These are phyloP conservation scores for Verasper variegatus DNA, from an alignment of 2,113 vertebrate genomes.

Conservation along the genomic window DNA sequence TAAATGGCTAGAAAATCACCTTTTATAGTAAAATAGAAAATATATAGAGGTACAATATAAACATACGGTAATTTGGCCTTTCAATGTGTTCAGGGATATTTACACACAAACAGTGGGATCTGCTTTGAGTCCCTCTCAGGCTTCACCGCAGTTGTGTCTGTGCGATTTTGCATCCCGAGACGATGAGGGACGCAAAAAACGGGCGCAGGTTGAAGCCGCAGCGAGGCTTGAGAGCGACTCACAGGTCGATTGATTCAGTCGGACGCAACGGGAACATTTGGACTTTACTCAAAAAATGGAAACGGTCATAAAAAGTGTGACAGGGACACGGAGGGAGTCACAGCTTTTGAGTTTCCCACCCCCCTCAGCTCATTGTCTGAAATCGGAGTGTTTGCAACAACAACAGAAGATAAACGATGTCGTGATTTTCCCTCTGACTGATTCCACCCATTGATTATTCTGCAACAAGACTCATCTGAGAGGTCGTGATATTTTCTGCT, in stretches of 20 bases:
- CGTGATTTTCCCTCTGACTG: neutral
- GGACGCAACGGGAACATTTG: conserved; percentile 3
- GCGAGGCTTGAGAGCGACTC: conserved; percentile 15
- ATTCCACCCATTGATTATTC: neutral
- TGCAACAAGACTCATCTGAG: neutral
- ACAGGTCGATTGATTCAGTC: conserved; percentile 17
- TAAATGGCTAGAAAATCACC: conserved; percentile 91
- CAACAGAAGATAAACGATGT: neutral
- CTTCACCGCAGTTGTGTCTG: neutral
- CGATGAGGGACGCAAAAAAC: conserved; percentile 75
- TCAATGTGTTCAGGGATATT: conserved; percentile 75
- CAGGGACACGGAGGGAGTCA: neutral
- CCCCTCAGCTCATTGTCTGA: neutral
- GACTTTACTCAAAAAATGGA: neutral
- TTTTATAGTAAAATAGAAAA: conserved; percentile 98
- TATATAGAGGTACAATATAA: conserved; percentile 98
- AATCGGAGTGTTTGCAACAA: no score
- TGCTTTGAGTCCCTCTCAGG: conserved; percentile 6
- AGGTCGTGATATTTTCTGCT: neutral
- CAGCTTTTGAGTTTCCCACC: neutral
- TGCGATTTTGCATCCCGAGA: conserved; percentile 12
- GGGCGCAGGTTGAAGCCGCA: conserved; percentile 49
- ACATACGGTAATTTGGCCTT: conserved; percentile 93
- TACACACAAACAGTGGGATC: conserved; percentile 43
- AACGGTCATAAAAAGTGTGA: conserved; percentile 32